Percentiles rank a stretch among this genome's conserved stretches.
Evolutionary conservation across 2,113 vertebrate genomes (phyloP).

Genomic region (Meriones unguiculatus): DNA sequence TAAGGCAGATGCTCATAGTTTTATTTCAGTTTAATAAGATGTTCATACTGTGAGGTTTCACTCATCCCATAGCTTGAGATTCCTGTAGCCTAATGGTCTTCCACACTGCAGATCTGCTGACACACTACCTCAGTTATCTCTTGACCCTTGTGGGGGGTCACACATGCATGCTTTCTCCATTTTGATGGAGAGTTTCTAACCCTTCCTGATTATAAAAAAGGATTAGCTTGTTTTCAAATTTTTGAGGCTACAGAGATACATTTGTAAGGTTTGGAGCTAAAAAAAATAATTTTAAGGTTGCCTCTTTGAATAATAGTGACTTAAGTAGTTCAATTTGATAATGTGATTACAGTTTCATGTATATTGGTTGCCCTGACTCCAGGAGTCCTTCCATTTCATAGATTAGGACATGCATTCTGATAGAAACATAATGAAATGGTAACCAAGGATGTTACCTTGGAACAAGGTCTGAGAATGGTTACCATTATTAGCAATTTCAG

Average conservation of each 20-base stretch:
- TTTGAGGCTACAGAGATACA: not conserved
- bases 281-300: not conserved
- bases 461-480: not conserved
- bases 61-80: no score
- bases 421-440: not conserved
- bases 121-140: not conserved
- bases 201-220: fast-evolving
- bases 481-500: fast-evolving
- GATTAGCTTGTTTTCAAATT: not conserved
- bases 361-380: not conserved
- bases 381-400: not conserved
- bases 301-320: not conserved
- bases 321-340: not conserved
- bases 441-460: not conserved
- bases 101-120: not conserved
- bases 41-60: no score
- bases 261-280: not conserved
- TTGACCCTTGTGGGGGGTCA: fast-evolving
- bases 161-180: fast-evolving
- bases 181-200: fast-evolving
- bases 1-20: not conserved
- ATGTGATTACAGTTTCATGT: not conserved
- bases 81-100: fast-evolving
- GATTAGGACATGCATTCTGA: not conserved
- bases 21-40: not conserved